Conservation (phyloP, 1,140 invertebrate genomes). For the Tenebrio molitor region DNA sequence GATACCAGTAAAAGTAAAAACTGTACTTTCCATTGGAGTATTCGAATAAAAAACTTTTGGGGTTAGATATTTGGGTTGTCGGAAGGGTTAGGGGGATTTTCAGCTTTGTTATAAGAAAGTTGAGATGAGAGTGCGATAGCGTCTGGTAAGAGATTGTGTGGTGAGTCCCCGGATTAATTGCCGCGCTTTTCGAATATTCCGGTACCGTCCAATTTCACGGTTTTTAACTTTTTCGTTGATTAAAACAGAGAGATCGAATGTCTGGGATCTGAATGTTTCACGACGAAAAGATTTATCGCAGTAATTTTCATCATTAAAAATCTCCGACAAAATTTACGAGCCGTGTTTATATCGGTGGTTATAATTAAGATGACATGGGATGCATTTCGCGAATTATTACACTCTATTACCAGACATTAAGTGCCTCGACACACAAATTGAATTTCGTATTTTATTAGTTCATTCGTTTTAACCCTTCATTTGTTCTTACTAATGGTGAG, state of each 20-base stretch:
- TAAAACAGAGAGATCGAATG: slow-evolving; percentile 44
- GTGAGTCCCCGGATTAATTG: slow-evolving; percentile 36
- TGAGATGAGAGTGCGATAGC: neutral
- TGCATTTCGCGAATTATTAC: slow-evolving; percentile 50
- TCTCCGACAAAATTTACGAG: slow-evolving; percentile 47
- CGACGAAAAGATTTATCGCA: slow-evolving; percentile 45
- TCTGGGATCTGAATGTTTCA: slow-evolving; percentile 35
- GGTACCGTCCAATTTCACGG: slow-evolving; percentile 39
- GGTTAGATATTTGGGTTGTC: too few species aligned
- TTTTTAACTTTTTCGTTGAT: slow-evolving; percentile 46
- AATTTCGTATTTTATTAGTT: slow-evolving; percentile 48
- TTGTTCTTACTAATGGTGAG: slow-evolving; percentile 36
- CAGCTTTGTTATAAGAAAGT: too few species aligned
- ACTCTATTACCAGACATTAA: slow-evolving; percentile 48
- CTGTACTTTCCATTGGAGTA: too few species aligned
- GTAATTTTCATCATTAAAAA: slow-evolving; percentile 51
- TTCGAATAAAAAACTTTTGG: too few species aligned
- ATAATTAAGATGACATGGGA: slow-evolving; percentile 50
- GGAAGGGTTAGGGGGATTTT: too few species aligned
- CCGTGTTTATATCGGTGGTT: slow-evolving; percentile 47
- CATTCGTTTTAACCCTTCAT: slow-evolving; percentile 43
- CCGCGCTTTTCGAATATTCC: slow-evolving; percentile 41
- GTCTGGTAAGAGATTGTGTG: slow-evolving; percentile 21
- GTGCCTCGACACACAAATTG: slow-evolving; percentile 44
- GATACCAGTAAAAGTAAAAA: too few species aligned